A percentile compares a stretch with the other conserved stretches of the same genome.
Conservation (phyloP, 2,113 vertebrate genomes). For the Xiphophorus couchianus region DNA sequence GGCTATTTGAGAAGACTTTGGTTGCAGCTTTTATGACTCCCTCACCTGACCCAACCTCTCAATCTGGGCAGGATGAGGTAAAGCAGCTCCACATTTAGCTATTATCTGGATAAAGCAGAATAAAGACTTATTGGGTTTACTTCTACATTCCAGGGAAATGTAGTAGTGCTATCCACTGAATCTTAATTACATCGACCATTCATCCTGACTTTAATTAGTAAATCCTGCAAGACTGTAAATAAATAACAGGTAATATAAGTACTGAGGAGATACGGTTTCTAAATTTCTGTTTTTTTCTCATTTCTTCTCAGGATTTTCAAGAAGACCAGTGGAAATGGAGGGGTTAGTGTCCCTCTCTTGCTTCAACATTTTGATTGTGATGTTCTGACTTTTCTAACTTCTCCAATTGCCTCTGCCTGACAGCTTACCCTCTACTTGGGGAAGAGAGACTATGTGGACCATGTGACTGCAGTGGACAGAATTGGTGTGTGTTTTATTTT, state of each 20-base stretch:
- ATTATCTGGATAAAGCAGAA: conserved; percentile 49
- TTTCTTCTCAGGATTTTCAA: conserved; percentile 74
- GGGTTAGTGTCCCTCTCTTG: conserved; percentile 47
- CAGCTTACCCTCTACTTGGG: conserved; percentile 79
- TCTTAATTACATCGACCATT: conserved; percentile 19
- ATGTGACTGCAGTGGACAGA: conserved; percentile 61
- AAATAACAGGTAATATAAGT: neutral
- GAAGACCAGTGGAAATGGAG: conserved; percentile 77
- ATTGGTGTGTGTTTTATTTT: conserved; percentile 63
- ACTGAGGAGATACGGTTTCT: neutral
- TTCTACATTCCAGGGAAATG: conserved; percentile 14
- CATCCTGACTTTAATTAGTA: neutral
- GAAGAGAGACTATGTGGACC: conserved; percentile 80
- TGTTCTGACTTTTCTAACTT: conserved; percentile 1
- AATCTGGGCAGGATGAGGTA: conserved; percentile 36
- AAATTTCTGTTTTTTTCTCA: neutral
- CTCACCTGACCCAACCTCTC: conserved; percentile 46
- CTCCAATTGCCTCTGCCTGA: neutral
- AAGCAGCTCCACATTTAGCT: conserved; percentile 65
- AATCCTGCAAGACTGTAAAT: neutral
- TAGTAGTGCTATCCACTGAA: neutral
- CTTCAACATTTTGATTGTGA: neutral
- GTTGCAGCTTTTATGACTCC: conserved; percentile 16
- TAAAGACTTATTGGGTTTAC: conserved; percentile 52
- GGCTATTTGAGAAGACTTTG: conserved; percentile 21